Conservation (phyloP, 2,888 invertebrate species). For the Phalangium opilio region DNA sequence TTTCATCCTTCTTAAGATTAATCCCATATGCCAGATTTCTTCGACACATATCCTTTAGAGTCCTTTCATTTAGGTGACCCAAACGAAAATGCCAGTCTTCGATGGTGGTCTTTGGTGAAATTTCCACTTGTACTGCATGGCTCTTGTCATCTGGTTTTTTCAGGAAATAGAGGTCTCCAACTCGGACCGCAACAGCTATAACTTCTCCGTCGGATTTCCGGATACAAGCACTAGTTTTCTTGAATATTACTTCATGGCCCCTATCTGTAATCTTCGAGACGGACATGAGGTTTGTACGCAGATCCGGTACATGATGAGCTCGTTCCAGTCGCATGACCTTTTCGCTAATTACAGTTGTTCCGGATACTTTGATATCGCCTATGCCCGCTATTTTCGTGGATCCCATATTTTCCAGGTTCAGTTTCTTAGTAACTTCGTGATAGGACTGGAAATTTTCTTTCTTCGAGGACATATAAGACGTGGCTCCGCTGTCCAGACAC, state of each 20-base stretch:
- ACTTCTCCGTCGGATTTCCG: neutral
- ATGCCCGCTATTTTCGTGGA: no score
- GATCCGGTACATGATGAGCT: neutral
- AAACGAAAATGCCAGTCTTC: neutral
- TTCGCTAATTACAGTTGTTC: neutral
- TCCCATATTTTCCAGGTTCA: no score
- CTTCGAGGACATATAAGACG: neutral
- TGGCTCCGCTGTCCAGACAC: neutral
- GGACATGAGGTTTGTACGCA: neutral
- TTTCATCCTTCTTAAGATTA: no score
- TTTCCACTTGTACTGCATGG: neutral
- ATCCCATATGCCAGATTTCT: no score
- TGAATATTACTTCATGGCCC: neutral
- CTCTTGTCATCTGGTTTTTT: neutral
- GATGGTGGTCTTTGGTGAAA: neutral
- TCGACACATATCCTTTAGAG: neutral
- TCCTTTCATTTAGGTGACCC: neutral
- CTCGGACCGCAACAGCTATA: neutral
- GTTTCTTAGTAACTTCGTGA: neutral
- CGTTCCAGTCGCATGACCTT: neutral
- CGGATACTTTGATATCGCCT: neutral
- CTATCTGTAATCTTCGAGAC: neutral
- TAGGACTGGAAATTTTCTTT: neutral
- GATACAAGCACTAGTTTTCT: neutral
- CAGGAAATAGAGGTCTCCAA: neutral